These are phyloP conservation scores for Perizoma affinitatum DNA, from an alignment of 2,888 invertebrate species.

Conservation along the genomic window DNA sequence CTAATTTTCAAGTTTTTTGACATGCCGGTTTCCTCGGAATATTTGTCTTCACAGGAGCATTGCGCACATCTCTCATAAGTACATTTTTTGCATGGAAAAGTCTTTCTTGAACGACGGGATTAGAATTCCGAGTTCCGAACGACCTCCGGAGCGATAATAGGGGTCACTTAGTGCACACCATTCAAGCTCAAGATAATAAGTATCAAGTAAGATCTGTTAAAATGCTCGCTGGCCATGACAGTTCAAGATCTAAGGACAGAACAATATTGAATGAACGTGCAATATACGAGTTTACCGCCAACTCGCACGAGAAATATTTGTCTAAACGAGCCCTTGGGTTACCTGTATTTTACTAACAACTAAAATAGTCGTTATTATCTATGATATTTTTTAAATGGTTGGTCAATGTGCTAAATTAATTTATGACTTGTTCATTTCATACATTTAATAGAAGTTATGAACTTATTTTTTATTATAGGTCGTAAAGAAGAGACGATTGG, in stretches of 20 bases:
- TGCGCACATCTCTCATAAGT: too few relatives aligned
- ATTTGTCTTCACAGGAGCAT: too few relatives aligned
- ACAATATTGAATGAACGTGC: constrained; percentile 84
- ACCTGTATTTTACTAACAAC: constrained; percentile 1
- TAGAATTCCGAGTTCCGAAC: too few relatives aligned
- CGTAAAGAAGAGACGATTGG: constrained; percentile 62
- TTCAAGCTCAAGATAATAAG: background rate
- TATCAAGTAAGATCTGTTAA: background rate
- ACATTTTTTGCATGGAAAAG: too few relatives aligned
- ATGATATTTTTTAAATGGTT: background rate
- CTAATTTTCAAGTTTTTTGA: too few relatives aligned
- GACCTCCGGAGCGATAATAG: too few relatives aligned
- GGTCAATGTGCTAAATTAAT: background rate
- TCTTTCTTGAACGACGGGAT: too few relatives aligned
- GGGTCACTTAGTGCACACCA: too few relatives aligned
- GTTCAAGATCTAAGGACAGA: constrained; percentile 35
- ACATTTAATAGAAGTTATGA: too few relatives aligned
- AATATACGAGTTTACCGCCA: constrained; percentile 34
- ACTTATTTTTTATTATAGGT: constrained; percentile 49
- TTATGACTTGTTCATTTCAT: too few relatives aligned
- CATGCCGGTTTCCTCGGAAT: too few relatives aligned
- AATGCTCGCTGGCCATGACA: background rate
- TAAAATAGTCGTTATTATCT: constrained; percentile 1
- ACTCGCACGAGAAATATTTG: constrained; percentile 11
- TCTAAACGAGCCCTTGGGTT: constrained; percentile 8